Evolutionary conservation across 2,888 invertebrate species (phyloP), one percentile per base, ranked within the genome.

Genomic region (Stictocephala bisonia): DNA sequence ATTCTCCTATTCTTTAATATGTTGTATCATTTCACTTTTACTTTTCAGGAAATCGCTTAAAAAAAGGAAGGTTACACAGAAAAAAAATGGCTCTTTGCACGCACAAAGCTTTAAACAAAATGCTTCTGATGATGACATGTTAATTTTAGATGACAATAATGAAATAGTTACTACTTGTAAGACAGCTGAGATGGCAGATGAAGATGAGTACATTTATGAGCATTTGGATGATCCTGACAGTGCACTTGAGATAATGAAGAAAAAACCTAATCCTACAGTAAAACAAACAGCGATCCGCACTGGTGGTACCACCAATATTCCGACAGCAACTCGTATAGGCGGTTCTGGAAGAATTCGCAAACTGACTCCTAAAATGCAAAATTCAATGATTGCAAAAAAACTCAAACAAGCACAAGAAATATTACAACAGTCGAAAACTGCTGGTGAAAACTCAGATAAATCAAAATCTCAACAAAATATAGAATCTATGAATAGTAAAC

Each of bases 111-210:
- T 15, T 24, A 44, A 64, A 64, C 24, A 64, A 1, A 64, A n/a
- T 44, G 15, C 64, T 41, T 64, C 64, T 26, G 64, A 64, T 26
- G 64, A 64, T 64, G 64, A 64, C 18, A 64, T 64, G 64, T 44
- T 64, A 3, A 64, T 64, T 7, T 24, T 64, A 7, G 27, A 64
- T 15, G 64, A 64, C 27, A 64, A 64, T 41, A 20, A 64, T 64
- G 64, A 64, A 44, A 40, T 64, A 13, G 44, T 64, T 2, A 41
- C 26, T 15, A 64, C 64, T n/a, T 64, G 64, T 44, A 64, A 64
- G 27, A 27, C 64, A 13, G 27, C 44, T 26, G 64, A 64, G 40
- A 41, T 64, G 40, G 22, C 41, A 41, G 64, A 64, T 27, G 64
- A 44, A 44, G 44, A 64, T 15, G 64, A 64, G 40, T 64, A 64